Conservation (phyloP, 2,888 invertebrate genomes). For the Phalera bucephala region DNA sequence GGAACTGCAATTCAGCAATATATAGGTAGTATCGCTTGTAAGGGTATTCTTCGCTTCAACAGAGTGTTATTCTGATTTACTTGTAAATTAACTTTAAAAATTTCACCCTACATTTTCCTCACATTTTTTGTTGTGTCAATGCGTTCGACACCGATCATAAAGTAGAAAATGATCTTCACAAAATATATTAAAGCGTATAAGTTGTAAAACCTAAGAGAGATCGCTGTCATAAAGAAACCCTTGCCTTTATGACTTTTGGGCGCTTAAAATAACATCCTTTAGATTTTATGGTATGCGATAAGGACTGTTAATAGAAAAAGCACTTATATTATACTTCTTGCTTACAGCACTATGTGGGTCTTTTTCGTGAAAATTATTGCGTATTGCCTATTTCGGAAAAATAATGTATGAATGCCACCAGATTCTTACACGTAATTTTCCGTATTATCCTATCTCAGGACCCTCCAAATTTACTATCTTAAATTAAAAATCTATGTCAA, state of each 20-base stretch:
- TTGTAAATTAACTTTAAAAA: too few species aligned
- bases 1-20: too few species aligned
- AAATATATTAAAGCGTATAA: conserved; percentile 15
- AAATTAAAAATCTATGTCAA: too few species aligned
- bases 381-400: neutral
- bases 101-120: too few species aligned
- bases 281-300: conserved; percentile 36
- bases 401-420: too few species aligned
- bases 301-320: conserved; percentile 23
- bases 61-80: too few species aligned
- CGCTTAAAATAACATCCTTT: too few species aligned
- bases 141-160: conserved; percentile 15
- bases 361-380: neutral
- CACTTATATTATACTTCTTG: neutral
- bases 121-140: conserved; percentile 7
- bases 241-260: conserved; percentile 28
- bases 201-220: conserved; percentile 28
- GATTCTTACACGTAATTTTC: too few species aligned
- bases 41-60: too few species aligned
- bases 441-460: too few species aligned
- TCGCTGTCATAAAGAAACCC: conserved; percentile 32
- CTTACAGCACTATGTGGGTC: neutral
- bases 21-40: too few species aligned
- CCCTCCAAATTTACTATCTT: too few species aligned
- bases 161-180: conserved; percentile 14